Evolutionary conservation across 2,888 invertebrate genomes (phyloP).

Genomic region (Ischnus inquisitorius): DNA sequence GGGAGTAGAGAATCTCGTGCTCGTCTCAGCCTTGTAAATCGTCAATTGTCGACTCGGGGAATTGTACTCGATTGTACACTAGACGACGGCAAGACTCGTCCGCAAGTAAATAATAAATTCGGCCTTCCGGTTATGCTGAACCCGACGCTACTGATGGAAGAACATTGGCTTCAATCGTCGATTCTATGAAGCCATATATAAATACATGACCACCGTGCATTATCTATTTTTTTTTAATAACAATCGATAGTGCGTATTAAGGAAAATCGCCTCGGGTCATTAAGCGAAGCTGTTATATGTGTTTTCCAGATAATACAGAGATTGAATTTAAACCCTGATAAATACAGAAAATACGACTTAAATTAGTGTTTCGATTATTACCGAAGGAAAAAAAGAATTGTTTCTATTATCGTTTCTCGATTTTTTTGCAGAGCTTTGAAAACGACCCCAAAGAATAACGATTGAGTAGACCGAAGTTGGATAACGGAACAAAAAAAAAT

Average conservation of each 20-base stretch:
- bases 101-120: slow-evolving; percentile 64
- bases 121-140: slow-evolving; percentile 53
- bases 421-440: slow-evolving; percentile 58
- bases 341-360: not conserved
- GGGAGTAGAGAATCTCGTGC: slow-evolving; percentile 11
- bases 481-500: slow-evolving; percentile 26
- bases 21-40: slow-evolving; percentile 51
- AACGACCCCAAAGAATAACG: slow-evolving; percentile 46
- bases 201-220: not conserved
- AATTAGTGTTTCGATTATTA: not conserved
- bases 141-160: not conserved
- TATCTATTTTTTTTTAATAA: not conserved
- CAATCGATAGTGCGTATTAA: slow-evolving; percentile 2
- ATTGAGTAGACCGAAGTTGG: slow-evolving; percentile 3
- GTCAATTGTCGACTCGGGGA: slow-evolving; percentile 64
- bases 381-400: not conserved
- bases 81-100: slow-evolving; percentile 50
- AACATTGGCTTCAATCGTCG: slow-evolving; percentile 1
- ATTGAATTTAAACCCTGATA: not conserved
- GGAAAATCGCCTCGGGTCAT: not conserved
- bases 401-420: slow-evolving; percentile 22
- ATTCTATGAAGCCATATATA: not conserved
- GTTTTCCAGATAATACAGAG: slow-evolving; percentile 41
- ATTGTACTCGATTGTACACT: slow-evolving; percentile 61
- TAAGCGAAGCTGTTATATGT: slow-evolving; percentile 11